Evolutionary conservation across 2,113 vertebrate genomes (phyloP).

Genomic region (Notarius lentiginosus): DNA sequence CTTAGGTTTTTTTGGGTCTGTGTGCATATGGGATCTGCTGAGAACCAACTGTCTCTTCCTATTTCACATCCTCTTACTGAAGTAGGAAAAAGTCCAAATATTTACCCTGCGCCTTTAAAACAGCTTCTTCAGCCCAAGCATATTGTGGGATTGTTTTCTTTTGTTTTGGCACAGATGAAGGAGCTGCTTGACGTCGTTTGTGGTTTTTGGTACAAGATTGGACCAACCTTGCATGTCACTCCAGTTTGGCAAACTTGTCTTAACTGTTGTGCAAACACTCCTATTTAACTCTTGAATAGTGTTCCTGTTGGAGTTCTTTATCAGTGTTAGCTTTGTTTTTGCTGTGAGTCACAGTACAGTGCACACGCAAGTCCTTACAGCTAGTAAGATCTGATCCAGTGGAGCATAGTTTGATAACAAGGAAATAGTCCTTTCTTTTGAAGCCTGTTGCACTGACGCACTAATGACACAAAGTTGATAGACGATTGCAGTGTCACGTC

Average conservation of each 20-base stretch:
- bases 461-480: background rate
- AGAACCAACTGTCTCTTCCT: background rate
- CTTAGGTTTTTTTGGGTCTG: background rate
- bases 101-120: constrained; percentile 34
- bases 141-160: constrained; percentile 31
- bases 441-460: no score
- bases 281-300: background rate
- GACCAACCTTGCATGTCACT: background rate
- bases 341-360: background rate
- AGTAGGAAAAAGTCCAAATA: constrained; percentile 33
- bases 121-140: constrained; percentile 40
- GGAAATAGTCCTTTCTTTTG: background rate
- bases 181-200: constrained; percentile 12
- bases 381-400: background rate
- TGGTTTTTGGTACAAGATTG: constrained; percentile 25
- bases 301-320: background rate
- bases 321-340: background rate
- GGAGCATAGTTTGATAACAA: background rate
- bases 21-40: no score
- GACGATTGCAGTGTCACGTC: background rate
- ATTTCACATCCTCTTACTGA: background rate
- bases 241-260: background rate
- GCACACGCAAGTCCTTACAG: background rate
- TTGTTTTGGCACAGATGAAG: constrained; percentile 15
- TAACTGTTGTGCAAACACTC: background rate